phyloP scores from a whole-genome alignment of 30 jellyfish, hydroid and myxozoan species.

The Aurelia aurita complex sp. Pacific region DNA sequence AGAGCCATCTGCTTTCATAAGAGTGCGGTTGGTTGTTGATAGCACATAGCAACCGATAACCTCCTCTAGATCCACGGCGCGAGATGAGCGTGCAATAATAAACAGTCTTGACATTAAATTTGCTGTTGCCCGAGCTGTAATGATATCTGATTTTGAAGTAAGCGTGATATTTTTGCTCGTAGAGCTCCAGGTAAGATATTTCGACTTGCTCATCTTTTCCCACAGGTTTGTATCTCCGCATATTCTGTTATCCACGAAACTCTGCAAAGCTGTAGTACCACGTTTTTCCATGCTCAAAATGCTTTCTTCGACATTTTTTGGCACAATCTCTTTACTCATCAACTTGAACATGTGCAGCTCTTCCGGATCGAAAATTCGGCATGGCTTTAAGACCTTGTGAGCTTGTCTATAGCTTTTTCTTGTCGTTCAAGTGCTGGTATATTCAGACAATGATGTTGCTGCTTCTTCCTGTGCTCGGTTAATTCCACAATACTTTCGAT shows the following conservation, averaged over 20 bases:
- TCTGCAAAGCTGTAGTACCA: slow-evolving; percentile 9
- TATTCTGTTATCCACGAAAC: slow-evolving; percentile 23
- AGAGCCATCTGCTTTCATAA: too few species aligned
- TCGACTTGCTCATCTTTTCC: slow-evolving; percentile 14
- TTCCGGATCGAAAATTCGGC: neutral
- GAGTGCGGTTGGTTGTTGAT: too few species aligned
- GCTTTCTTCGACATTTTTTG: neutral
- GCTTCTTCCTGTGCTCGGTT: neutral
- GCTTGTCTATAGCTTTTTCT: slow-evolving; percentile 26
- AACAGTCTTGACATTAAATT: slow-evolving; percentile 20
- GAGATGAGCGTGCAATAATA: slow-evolving; percentile 17
- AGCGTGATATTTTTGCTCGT: slow-evolving; percentile 11
- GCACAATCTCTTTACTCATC: neutral
- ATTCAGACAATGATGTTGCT: slow-evolving; percentile 1
- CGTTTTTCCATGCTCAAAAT: slow-evolving; percentile 1
- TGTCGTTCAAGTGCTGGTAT: slow-evolving; percentile 16
- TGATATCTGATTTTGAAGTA: slow-evolving; percentile 32
- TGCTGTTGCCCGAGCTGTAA: slow-evolving; percentile 23
- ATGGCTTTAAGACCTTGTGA: slow-evolving; percentile 3
- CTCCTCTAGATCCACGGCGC: slow-evolving; percentile 7
- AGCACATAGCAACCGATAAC: too few species aligned
- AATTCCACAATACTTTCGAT: neutral
- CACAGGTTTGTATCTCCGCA: slow-evolving; percentile 20
- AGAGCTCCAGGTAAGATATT: slow-evolving; percentile 10
- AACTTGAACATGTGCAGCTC: slow-evolving; percentile 5